phyloP scores from a whole-genome alignment of 2,113 vertebrate genomes.

The Bothrops jararaca region DNA sequence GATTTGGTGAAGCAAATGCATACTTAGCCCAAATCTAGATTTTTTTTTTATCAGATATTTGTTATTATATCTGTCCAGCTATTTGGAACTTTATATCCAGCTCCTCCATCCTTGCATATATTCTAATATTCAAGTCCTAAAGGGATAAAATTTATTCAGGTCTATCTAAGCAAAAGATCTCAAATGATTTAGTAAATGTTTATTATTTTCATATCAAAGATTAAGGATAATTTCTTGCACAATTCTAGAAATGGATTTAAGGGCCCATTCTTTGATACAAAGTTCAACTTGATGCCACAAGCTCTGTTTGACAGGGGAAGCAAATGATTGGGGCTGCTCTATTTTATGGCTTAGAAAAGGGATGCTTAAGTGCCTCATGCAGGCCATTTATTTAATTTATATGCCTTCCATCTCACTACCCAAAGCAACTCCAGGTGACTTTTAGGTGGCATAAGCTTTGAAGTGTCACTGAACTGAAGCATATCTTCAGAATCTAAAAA shows the following conservation, averaged over 20 bases:
- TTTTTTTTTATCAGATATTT: not conserved
- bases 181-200: not conserved
- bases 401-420: not conserved
- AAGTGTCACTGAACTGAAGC: not conserved
- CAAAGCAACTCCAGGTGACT: not conserved
- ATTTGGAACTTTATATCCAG: not conserved
- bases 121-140: not conserved
- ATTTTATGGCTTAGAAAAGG: not conserved
- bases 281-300: not conserved
- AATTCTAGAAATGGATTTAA: not conserved
- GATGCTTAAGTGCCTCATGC: not conserved
- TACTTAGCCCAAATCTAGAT: not conserved
- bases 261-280: not conserved
- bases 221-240: not conserved
- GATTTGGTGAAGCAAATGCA: not conserved
- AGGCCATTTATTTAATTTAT: not conserved
- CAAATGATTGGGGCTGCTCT: not conserved
- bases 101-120: not conserved
- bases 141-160: not conserved
- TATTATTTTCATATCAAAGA: not conserved
- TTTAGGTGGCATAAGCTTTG: not conserved
- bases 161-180: not conserved
- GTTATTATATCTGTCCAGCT: not conserved
- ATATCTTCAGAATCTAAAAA: not conserved
- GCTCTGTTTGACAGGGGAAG: not conserved